Conservation (phyloP, 2,888 invertebrate species). For the Yponomeuta cagnagella region DNA sequence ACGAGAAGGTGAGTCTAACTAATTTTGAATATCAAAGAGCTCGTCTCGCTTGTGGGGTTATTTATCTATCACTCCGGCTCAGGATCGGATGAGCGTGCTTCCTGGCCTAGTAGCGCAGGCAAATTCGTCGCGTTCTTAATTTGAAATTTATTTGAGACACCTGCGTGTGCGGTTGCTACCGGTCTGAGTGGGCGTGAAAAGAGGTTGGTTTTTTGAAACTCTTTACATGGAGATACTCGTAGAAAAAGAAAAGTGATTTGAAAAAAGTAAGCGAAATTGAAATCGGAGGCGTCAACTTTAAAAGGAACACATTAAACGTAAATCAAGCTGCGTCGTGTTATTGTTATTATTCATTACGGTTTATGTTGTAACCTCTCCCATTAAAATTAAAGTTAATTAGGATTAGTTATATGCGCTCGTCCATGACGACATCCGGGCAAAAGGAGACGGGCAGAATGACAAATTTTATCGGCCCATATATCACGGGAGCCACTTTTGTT, state of each 20-base stretch:
- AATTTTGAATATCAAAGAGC: constrained; percentile 53
- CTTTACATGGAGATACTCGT: no score
- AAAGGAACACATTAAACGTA: no score
- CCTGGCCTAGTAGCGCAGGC: neutral
- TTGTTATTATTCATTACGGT: no score
- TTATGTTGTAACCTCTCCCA: no score
- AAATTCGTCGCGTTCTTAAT: neutral
- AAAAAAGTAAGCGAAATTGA: no score
- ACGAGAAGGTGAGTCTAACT: constrained; percentile 34
- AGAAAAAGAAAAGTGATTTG: no score
- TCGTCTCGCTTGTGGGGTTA: constrained; percentile 2
- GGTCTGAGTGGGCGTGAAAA: no score
- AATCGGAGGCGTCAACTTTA: no score
- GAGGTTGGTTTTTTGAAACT: no score
- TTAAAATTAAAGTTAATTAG: no score
- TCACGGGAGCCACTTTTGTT: constrained; percentile 19
- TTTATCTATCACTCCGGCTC: neutral
- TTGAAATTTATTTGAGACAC: neutral
- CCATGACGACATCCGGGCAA: constrained; percentile 27
- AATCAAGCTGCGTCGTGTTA: no score
- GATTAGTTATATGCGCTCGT: constrained; percentile 6
- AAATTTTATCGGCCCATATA: constrained; percentile 19
- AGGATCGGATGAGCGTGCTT: neutral
- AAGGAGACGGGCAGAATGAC: constrained; percentile 20
- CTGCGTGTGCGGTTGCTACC: neutral